Evolutionary conservation across 2,888 invertebrate genomes (phyloP).

Genomic region (Pyralis farinalis): DNA sequence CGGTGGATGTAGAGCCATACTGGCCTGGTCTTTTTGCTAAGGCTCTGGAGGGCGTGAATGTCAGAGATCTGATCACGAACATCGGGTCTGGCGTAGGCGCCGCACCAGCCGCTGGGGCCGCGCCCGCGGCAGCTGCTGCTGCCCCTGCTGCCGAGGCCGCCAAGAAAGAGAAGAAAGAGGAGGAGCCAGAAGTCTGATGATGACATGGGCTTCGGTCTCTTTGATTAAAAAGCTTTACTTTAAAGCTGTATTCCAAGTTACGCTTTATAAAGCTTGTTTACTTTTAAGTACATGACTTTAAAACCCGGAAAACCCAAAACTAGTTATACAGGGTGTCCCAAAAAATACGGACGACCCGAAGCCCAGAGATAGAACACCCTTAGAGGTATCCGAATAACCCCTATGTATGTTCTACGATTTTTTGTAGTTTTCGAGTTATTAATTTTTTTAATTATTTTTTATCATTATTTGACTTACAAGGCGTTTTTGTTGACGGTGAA

Average conservation of each 20-base stretch:
- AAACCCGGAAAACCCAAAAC: constrained; percentile 26
- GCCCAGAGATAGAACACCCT: too few relatives aligned
- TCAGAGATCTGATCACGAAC: constrained; percentile 95
- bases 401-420: too few relatives aligned
- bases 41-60: constrained; percentile 96
- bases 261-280: constrained; percentile 73
- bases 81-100: constrained; percentile 95
- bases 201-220: constrained; percentile 85
- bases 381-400: too few relatives aligned
- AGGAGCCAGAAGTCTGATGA: constrained; percentile 82
- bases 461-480: too few relatives aligned
- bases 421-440: too few relatives aligned
- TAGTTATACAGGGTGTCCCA: too few relatives aligned
- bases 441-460: too few relatives aligned
- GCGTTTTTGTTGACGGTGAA: too few relatives aligned
- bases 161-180: constrained; percentile 90
- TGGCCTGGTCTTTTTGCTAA: constrained; percentile 99
- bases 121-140: constrained; percentile 84
- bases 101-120: constrained; percentile 87
- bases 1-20: constrained; percentile 98
- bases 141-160: constrained; percentile 85
- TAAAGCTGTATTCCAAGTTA: constrained; percentile 67
- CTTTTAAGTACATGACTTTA: constrained; percentile 65
- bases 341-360: too few relatives aligned
- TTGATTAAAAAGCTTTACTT: constrained; percentile 83